Evolutionary conservation across 2,888 invertebrate genomes (phyloP).

Genomic region (Amphipoea oculea): DNA sequence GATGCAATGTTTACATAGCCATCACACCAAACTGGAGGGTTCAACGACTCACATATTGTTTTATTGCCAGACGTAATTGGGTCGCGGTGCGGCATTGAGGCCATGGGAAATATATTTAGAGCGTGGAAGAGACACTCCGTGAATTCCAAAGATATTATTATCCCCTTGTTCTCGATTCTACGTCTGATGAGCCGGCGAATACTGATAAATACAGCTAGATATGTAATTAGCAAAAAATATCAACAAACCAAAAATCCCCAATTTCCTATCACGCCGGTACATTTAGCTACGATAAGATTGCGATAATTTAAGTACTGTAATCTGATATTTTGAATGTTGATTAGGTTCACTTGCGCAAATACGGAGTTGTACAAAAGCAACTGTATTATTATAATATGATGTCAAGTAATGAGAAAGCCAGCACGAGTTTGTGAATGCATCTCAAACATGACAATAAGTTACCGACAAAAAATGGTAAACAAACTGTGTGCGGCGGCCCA

Average conservation of each 20-base stretch:
- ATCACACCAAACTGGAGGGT: conserved; percentile 80
- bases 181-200: conserved; percentile 19
- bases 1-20: conserved; percentile 88
- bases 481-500: conserved; percentile 59
- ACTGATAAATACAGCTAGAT: conserved; percentile 25
- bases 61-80: conserved; percentile 88
- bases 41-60: conserved; percentile 89
- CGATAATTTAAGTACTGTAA: conserved; percentile 38
- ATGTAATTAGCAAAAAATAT: conserved; percentile 42
- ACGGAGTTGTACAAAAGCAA: conserved; percentile 13
- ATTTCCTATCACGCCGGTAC: conserved; percentile 44
- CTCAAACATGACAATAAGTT: conserved; percentile 55
- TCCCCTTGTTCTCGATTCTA: conserved; percentile 67
- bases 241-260: conserved; percentile 29
- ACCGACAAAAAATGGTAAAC: conserved; percentile 70
- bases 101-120: conserved; percentile 81
- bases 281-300: conserved; percentile 61
- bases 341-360: conserved; percentile 33
- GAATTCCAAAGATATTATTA: conserved; percentile 70
- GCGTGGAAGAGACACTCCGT: conserved; percentile 72
- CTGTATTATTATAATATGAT: conserved; percentile 19
- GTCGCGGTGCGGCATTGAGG: conserved; percentile 84
- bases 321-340: conserved; percentile 51
- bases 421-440: conserved; percentile 48
- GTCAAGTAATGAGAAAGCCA: conserved; percentile 27